Evolutionary conservation across 1,140 invertebrate species (phyloP).

Genomic region (Eriocheir sinensis): DNA sequence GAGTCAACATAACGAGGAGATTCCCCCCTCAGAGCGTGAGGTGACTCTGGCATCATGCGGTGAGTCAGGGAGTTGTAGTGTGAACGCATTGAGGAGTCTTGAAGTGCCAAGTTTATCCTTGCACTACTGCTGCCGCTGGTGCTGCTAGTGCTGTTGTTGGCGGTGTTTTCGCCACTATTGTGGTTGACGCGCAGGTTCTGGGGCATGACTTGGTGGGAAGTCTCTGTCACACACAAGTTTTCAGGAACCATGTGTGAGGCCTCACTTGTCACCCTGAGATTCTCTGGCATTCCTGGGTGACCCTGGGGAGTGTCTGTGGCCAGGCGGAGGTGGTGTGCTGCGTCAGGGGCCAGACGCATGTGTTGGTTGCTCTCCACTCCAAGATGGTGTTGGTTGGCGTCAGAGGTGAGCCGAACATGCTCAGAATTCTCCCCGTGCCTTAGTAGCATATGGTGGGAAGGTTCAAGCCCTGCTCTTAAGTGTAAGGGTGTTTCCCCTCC

Average conservation of each 20-base stretch:
- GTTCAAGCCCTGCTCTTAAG: conserved; percentile 30
- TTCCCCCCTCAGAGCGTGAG: conserved; percentile 60
- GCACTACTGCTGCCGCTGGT: conserved; percentile 32
- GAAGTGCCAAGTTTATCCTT: conserved; percentile 66
- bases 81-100: conserved; percentile 72
- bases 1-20: conserved; percentile 73
- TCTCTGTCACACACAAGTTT: conserved; percentile 76
- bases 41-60: conserved; percentile 72
- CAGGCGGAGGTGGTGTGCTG: conserved; percentile 67
- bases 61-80: conserved; percentile 73
- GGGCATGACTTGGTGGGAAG: conserved; percentile 75
- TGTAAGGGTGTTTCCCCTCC: conserved; percentile 51
- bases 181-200: conserved; percentile 75
- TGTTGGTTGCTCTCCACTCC: conserved; percentile 52
- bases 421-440: conserved; percentile 42
- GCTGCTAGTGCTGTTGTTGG: conserved; percentile 38
- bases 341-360: conserved; percentile 64
- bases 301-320: conserved; percentile 70
- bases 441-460: conserved; percentile 49
- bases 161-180: conserved; percentile 49
- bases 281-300: conserved; percentile 75
- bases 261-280: conserved; percentile 72
- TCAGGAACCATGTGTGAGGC: conserved; percentile 75
- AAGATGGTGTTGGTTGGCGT: conserved; percentile 49
- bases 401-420: conserved; percentile 42